Base-by-base conservation (phyloP, 64 coral and sea anemone genomes). In the Cladopsammia gracilis region DNA sequence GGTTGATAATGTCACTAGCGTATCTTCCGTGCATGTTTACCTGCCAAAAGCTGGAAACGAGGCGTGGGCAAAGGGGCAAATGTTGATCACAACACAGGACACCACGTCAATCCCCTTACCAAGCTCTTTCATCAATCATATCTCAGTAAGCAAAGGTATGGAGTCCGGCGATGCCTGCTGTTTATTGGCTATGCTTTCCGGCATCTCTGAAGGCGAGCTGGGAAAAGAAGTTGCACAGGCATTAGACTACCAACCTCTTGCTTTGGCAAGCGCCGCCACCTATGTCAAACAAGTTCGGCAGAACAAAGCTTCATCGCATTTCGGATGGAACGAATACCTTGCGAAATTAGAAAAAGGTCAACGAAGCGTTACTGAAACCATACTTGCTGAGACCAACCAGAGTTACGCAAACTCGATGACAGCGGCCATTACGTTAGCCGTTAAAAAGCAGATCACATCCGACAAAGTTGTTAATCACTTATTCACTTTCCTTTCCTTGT, bases 1-100 rank as follows among this genome's bases (percentile, higher is more conserved):
- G 69, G 22, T 75, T 16, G 92, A 94, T 14, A 94, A 94, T 72
- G 92, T 89, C 4, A 82, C 4, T 5, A 84, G 88, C 25, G 4
- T 94, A 5, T 72, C 71, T 6, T 52, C 75, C 4, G 75, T 83
- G 60, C 73, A 34, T 26, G 75, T 61, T 56, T 88, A 80, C 26
- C 52, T 82, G 47, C 92, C 92, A 70, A 19, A 48, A 9, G 18
- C 50, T 11, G 13, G 74, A 71, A 44, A 77, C 12, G 72, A 89
- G 45, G 64, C 56, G 14, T 75, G 62, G 74, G 86, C 85, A 8
- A 43, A 81, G 1, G 92, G 92, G n/a, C 77, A 89, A 13, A 13
- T 89, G 18, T 66, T 94, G 1, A 56, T 94, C 11, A 89, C 86
- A 19, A 81, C 64, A 25, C 89, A 71, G 71, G 85, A 88, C 18